A percentile compares a stretch with the other conserved stretches of the same genome.
Evolutionary conservation across 2,113 vertebrate genomes (phyloP).

Genomic region (Ictalurus furcatus): DNA sequence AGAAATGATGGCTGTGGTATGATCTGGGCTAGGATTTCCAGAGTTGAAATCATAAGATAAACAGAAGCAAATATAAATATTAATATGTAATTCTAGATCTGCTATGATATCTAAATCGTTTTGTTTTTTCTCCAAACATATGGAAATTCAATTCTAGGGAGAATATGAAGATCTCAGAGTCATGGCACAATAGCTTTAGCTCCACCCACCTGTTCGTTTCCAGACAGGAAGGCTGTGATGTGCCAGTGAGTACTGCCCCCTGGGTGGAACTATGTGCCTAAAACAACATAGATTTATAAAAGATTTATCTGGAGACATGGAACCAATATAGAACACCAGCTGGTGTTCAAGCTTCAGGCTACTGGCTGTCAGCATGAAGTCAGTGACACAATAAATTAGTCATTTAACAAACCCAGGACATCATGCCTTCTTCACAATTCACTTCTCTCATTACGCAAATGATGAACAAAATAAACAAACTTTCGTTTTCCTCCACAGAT

Average conservation of each 20-base stretch:
- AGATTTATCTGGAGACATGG: too few species aligned
- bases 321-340: not conserved
- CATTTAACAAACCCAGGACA: not conserved
- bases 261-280: constrained; percentile 15
- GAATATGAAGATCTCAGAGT: not conserved
- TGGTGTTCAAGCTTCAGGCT: not conserved
- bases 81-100: not conserved
- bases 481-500: not conserved
- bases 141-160: not conserved
- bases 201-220: constrained; percentile 3
- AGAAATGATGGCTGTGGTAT: constrained; percentile 69
- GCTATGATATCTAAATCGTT: not conserved
- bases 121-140: too few species aligned
- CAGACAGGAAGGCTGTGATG: not conserved
- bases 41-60: constrained; percentile 62
- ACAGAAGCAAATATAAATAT: not conserved
- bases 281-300: not conserved
- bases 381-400: not conserved
- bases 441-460: not conserved
- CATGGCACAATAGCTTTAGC: not conserved
- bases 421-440: not conserved
- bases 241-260: not conserved
- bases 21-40: constrained; percentile 80
- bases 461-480: not conserved
- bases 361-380: not conserved